Conservation (phyloP, 2,113 vertebrate species). For the Daboia siamensis region DNA sequence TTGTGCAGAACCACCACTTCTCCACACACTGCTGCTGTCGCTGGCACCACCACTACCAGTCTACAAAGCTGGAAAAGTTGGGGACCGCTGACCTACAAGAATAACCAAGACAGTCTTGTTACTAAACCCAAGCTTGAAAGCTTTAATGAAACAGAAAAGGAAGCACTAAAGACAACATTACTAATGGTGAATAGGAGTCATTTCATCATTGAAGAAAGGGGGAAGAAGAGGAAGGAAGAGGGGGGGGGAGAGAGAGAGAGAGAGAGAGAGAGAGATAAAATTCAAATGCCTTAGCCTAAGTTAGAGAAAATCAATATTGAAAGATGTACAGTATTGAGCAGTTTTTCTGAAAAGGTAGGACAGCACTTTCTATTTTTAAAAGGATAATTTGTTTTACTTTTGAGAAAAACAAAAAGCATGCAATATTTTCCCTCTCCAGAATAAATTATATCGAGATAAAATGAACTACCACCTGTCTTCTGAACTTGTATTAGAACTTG, state of each 20-base stretch:
- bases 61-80: background rate
- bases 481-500: background rate
- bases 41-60: background rate
- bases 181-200: conserved; percentile 34
- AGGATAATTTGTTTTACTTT: background rate
- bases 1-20: background rate
- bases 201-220: background rate
- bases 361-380: conserved; percentile 39
- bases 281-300: background rate
- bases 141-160: background rate
- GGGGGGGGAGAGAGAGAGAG: background rate
- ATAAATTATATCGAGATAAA: background rate
- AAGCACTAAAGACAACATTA: conserved; percentile 35
- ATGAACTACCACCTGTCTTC: background rate
- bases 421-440: background rate
- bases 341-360: conserved; percentile 13
- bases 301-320: conserved; percentile 24
- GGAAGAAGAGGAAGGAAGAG: background rate
- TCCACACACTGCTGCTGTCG: background rate
- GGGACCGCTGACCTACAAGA: background rate
- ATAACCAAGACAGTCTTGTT: background rate
- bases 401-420: background rate
- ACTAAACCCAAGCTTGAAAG: background rate
- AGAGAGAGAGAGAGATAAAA: conserved; percentile 15
- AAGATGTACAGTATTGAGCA: conserved; percentile 14